Evolutionary conservation across 2,888 invertebrate species (phyloP).

Genomic region (Pristionchus japonicus): DNA sequence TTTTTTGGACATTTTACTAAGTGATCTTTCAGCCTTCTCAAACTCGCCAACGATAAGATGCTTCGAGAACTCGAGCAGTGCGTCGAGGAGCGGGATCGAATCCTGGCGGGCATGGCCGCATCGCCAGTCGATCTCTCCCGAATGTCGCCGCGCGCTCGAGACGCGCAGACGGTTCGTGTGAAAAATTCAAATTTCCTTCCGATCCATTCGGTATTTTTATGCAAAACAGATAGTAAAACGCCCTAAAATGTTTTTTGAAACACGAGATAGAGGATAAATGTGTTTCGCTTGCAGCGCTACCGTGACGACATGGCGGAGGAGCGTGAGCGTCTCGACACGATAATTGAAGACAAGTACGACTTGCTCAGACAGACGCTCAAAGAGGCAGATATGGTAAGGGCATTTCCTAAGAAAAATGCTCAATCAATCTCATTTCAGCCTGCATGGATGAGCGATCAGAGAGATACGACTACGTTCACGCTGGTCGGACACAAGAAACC

Average conservation of each 20-base stretch:
- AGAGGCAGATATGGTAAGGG: background rate
- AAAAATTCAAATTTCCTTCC: background rate
- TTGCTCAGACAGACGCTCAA: background rate
- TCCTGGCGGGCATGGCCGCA: background rate
- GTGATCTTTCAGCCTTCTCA: background rate
- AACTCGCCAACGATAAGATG: background rate
- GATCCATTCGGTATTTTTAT: background rate
- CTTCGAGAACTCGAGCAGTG: constrained; percentile 5
- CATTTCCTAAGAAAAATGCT: background rate
- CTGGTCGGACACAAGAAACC: background rate
- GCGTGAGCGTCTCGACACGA: background rate
- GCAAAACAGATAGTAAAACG: background rate
- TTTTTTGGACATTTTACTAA: too few relatives aligned
- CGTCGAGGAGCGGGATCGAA: constrained; percentile 18
- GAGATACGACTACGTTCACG: background rate
- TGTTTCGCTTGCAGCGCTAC: background rate
- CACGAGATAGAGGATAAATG: too few relatives aligned
- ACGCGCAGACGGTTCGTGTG: background rate
- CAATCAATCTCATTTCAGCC: background rate
- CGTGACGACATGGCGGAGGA: background rate
- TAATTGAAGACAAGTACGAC: background rate
- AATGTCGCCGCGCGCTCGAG: background rate
- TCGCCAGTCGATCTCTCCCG: background rate
- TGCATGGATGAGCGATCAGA: background rate
- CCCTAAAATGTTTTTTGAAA: too few relatives aligned